These are phyloP conservation scores for Pentalonia nigronervosa DNA, from an alignment of 1,140 invertebrate species.

Conservation along the genomic window DNA sequence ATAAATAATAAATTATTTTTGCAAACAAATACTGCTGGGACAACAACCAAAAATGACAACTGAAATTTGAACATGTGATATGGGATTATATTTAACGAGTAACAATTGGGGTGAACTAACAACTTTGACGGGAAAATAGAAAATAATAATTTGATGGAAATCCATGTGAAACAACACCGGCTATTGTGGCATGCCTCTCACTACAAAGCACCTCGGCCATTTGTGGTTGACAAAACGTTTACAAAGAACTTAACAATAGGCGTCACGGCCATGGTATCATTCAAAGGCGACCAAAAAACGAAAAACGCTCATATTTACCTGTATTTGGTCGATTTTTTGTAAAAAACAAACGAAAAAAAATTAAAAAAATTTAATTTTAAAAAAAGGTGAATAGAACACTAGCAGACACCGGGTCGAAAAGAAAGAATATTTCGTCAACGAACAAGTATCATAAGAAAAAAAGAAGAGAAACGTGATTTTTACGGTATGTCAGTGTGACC, in stretches of 20 bases:
- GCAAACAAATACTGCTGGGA: not conserved
- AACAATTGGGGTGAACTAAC: not conserved
- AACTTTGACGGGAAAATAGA: not conserved
- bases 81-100: not conserved
- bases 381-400: constrained; percentile 35
- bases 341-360: not conserved
- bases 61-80: not conserved
- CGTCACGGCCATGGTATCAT: not conserved
- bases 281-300: not conserved
- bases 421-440: constrained; percentile 45
- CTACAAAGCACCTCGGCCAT: not conserved
- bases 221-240: not conserved
- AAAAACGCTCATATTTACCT: not conserved
- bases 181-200: not conserved
- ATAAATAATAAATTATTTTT: not conserved
- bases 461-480: constrained; percentile 54
- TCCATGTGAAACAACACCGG: constrained; percentile 7
- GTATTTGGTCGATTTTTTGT: not conserved
- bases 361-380: not conserved
- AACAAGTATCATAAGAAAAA: constrained; percentile 42
- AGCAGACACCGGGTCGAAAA: constrained; percentile 45
- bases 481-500: constrained; percentile 33
- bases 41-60: not conserved
- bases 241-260: not conserved
- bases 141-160: not conserved